Evolutionary conservation across 2,888 invertebrate species (phyloP).

Genomic region (Sminthurides aquaticus): DNA sequence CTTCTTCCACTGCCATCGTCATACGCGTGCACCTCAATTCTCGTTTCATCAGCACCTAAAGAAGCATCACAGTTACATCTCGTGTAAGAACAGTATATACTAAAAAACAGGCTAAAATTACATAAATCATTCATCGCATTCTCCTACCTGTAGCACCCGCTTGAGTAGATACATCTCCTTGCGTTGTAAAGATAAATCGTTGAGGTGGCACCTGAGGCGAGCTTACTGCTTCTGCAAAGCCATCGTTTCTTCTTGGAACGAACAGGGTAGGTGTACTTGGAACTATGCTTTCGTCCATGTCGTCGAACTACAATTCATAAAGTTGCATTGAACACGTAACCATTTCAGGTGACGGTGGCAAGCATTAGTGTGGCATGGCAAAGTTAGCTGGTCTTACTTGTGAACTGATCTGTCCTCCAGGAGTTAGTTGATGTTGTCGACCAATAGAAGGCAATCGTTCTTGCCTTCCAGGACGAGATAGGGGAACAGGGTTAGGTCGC

Average conservation of each 20-base stretch:
- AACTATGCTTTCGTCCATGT: constrained; percentile 70
- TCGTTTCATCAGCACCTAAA: constrained; percentile 60
- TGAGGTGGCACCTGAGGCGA: constrained; percentile 67
- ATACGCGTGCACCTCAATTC: constrained; percentile 61
- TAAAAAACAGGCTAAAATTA: neutral
- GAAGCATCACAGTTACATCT: neutral
- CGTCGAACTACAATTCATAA: constrained; percentile 48
- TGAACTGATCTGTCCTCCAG: constrained; percentile 19
- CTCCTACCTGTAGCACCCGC: constrained; percentile 6
- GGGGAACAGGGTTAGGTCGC: constrained; percentile 16
- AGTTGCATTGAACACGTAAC: neutral
- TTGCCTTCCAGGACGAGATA: constrained; percentile 21
- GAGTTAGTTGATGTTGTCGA: constrained; percentile 32
- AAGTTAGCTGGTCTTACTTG: too few relatives aligned
- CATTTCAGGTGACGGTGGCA: too few relatives aligned
- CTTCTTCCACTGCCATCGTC: constrained; percentile 60
- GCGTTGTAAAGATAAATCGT: constrained; percentile 52
- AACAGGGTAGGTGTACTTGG: constrained; percentile 83
- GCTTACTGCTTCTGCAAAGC: constrained; percentile 84
- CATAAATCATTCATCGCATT: neutral
- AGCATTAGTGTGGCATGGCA: too few relatives aligned
- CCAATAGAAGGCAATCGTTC: constrained; percentile 37
- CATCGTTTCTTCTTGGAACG: constrained; percentile 72
- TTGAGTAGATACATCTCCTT: constrained; percentile 13
- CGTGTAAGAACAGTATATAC: neutral